Conservation (phyloP, 2,888 invertebrate species). For the Chirona hameri region DNA sequence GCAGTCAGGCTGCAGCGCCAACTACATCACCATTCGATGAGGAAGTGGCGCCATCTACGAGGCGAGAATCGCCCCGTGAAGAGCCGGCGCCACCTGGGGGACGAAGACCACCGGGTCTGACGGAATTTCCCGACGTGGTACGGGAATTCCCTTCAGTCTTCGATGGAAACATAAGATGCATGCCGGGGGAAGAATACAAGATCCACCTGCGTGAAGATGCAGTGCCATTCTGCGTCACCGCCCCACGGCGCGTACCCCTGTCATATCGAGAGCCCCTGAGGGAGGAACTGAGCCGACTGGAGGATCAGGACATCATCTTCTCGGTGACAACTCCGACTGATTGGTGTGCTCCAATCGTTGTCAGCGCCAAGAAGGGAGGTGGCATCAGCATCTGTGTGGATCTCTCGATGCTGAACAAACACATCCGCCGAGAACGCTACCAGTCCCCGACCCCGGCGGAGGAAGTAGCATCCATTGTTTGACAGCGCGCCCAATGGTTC, state of each 20-base stretch:
- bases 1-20: too few species aligned
- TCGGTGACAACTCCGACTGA: slow-evolving; percentile 31
- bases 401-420: slow-evolving; percentile 22
- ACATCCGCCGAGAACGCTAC: slow-evolving; percentile 26
- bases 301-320: background rate
- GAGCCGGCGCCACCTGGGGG: too few species aligned
- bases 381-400: too few species aligned
- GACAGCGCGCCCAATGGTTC: background rate
- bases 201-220: background rate
- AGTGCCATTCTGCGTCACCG: background rate
- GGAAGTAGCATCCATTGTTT: background rate
- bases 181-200: background rate
- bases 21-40: too few species aligned
- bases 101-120: too few species aligned
- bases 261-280: background rate
- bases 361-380: too few species aligned
- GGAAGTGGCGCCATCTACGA: too few species aligned
- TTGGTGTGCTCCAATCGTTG: too few species aligned
- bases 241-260: background rate
- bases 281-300: background rate
- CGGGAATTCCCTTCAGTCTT: background rate
- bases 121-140: too few species aligned
- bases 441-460: background rate
- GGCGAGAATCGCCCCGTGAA: too few species aligned
- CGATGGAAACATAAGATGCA: background rate